These are phyloP conservation scores for Trachymyrmex cornetzi DNA, from an alignment of 1,140 invertebrate species.

Conservation along the genomic window DNA sequence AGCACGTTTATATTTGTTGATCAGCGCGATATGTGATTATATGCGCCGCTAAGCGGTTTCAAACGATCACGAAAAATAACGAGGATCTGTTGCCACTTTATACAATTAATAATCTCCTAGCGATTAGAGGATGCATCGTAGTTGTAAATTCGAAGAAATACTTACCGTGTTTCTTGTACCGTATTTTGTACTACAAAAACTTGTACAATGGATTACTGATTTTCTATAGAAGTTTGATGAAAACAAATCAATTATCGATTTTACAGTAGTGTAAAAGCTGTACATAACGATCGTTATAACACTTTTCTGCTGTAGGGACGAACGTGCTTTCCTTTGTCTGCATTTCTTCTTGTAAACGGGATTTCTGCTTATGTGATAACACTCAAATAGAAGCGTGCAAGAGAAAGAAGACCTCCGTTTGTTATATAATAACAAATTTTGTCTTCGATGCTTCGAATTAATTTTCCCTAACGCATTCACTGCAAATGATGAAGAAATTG, in stretches of 20 bases:
- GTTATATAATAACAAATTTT: slow-evolving; percentile 67
- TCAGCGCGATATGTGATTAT: slow-evolving; percentile 44
- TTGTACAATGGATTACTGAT: slow-evolving; percentile 68
- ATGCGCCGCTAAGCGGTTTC: slow-evolving; percentile 28
- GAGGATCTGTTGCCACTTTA: slow-evolving; percentile 74
- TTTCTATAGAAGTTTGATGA: slow-evolving; percentile 66
- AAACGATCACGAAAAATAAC: slow-evolving; percentile 36
- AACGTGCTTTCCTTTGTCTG: slow-evolving; percentile 64
- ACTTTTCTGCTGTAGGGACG: slow-evolving; percentile 62
- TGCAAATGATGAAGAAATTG: slow-evolving; percentile 67
- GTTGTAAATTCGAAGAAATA: slow-evolving; percentile 64
- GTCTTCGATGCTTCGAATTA: slow-evolving; percentile 65
- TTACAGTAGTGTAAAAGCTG: slow-evolving; percentile 65
- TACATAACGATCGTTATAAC: slow-evolving; percentile 62
- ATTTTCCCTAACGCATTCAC: slow-evolving; percentile 67
- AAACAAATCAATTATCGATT: slow-evolving; percentile 56
- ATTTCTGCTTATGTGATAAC: slow-evolving; percentile 67
- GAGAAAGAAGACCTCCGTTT: slow-evolving; percentile 57
- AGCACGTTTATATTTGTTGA: slow-evolving; percentile 61
- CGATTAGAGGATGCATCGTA: slow-evolving; percentile 67
- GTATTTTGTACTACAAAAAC: slow-evolving; percentile 72
- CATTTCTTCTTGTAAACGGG: slow-evolving; percentile 63
- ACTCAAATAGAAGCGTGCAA: slow-evolving; percentile 66
- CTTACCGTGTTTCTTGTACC: slow-evolving; percentile 49
- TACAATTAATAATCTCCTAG: slow-evolving; percentile 70